A percentile compares a stretch with the other conserved stretches of the same genome.
phyloP scores from a whole-genome alignment of 2,797 vertebrate species.

The Notolabrus celidotus region DNA sequence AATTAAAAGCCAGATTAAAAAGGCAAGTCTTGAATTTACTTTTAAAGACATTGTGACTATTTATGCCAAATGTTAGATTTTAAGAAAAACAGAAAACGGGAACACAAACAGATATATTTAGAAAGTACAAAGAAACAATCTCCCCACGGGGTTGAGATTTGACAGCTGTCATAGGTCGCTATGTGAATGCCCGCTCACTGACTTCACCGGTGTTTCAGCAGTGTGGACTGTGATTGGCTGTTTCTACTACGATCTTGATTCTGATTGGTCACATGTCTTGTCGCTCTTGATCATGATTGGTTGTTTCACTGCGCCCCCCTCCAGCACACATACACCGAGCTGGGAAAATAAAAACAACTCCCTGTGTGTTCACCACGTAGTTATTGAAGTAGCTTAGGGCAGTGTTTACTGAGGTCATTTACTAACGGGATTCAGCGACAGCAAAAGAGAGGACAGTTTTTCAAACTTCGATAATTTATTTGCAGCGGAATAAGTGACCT shows the following conservation, averaged over 20 bases:
- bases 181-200: background rate
- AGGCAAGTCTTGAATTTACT: no score
- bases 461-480: background rate
- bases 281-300: background rate
- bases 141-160: conserved; percentile 9
- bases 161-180: conserved; percentile 23
- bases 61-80: background rate
- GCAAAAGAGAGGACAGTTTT: rapidly evolving
- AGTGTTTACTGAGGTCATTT: background rate
- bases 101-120: conserved; percentile 20
- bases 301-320: background rate
- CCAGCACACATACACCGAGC: background rate
- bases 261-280: conserved; percentile 57
- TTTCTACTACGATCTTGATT: rapidly evolving
- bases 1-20: no score
- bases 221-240: conserved; percentile 42
- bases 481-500: background rate
- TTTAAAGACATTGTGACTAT: no score
- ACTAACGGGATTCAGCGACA: background rate
- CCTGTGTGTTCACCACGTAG: background rate
- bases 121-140: conserved; percentile 29
- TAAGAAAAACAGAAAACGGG: background rate
- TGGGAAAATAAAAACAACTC: conserved; percentile 51
- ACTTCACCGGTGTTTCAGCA: conserved; percentile 21
- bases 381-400: conserved; percentile 17